Evolutionary conservation across 2,797 vertebrate genomes (phyloP), one percentile per base, ranked within the genome.

Genomic region (Sphaeramia orbicularis): DNA sequence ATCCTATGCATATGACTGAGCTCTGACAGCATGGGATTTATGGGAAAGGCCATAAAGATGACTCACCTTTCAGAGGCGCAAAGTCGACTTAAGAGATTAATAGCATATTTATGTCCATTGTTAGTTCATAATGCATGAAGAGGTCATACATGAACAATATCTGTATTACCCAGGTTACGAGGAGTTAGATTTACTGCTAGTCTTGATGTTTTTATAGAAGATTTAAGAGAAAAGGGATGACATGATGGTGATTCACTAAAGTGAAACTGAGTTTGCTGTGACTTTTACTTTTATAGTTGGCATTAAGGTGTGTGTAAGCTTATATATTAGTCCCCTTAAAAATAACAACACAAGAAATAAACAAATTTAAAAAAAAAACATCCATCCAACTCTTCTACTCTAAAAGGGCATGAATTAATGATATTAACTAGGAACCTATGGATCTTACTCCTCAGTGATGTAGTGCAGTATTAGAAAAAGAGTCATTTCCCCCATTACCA

Each of bases 401-500:
- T 48, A 50, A 5, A 12, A 18, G 19, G 36, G 21, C 36, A 59
- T 55, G 9, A 55, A 19, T 24, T 40, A 50, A 63, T 14, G 42
- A 48, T 55, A 24, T 50, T 38, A 21, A 69, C 21, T n/a, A 4
- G 37, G 45, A 63, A 48, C 32, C 19, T 1, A n/a, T 30, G 24
- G 62, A 64, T 61, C 38, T 68, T 24, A 61, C 43, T 32, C 7
- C 14, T 52, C 56, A 0, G 36, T 70, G 77, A 72, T 65, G 36
- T 4, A 67, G 18, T 40, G 67, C 27, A 41, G 30, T 5, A 49
- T 66, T 54, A 61, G 54, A 21, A 53, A 41, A 48, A 73, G 53
- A 74, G 47, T 14, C 37, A 69, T 40, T 69, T 51, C 36, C 45
- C 47, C 69, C 41, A 74, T 81, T 55, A 65, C 24, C 58, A 54